Evolutionary conservation across 2,113 vertebrate species (phyloP), one percentile per base, ranked within the genome.

Genomic region (Lynx canadensis): DNA sequence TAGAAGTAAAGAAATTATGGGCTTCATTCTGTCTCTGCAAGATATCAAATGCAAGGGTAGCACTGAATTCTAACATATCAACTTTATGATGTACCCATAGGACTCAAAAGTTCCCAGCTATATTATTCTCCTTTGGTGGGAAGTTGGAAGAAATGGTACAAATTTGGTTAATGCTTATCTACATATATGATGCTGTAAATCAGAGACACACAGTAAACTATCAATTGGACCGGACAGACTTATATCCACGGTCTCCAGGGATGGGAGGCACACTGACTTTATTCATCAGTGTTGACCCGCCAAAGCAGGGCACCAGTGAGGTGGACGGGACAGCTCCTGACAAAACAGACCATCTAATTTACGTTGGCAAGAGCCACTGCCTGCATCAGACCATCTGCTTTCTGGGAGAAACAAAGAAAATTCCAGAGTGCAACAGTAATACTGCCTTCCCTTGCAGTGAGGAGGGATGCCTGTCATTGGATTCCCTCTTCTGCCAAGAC

Each of bases 1-100:
- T 87, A 27, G 10, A 96, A 90, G 52, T 78, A 89, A 91, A 94
- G 87, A 95, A 97, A 92, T 71, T 48, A 86, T 38, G 48, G 21
- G 12, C 38, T 95, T 88, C 25, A 19, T 86, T 86, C 27, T 89
- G 41, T 27, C 73, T 94, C 85, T 45, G 50, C 55, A 86, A 95
- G 16, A 45, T 84, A 76, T 3, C 1, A 2, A 52, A 41, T n/a
- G 10, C 31, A 57, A 88, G 16, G 33, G 19, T 23, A 92, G 81
- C 57, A 57, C 23, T 89, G 41, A 79, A 29, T 21, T 82, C 84
- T 41, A 78, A 78, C 73, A 73, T 25, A 92, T 97, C 89, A 93
- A 31, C 23, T 92, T 95, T 80, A 89, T 2, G 52, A 19, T 18
- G 29, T 60, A 13, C 74, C 50, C 92, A 15, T 29, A 25, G 29